Percentiles rank a stretch among this genome's conserved stretches.
These are phyloP conservation scores for Eutolmus rufibarbis DNA, from an alignment of 2,888 invertebrate species.

Conservation along the genomic window DNA sequence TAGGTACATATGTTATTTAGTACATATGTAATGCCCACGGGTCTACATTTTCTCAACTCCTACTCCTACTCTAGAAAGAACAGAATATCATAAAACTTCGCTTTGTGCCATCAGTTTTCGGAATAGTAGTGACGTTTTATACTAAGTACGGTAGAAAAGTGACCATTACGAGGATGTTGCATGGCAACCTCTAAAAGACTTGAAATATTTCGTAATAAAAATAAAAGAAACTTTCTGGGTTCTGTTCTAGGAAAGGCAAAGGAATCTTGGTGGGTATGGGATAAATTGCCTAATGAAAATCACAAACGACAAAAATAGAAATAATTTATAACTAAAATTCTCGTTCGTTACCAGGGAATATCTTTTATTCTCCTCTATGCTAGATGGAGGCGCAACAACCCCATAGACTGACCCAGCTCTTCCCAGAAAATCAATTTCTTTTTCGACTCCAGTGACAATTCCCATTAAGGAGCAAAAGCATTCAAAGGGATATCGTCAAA, in stretches of 20 bases:
- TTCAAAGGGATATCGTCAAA: neutral
- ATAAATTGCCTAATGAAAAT: neutral
- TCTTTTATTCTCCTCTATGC: neutral
- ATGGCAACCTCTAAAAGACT: neutral
- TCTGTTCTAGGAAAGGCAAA: neutral
- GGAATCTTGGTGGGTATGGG: too few species aligned
- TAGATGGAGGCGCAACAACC: neutral
- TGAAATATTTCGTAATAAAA: neutral
- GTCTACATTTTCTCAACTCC: neutral
- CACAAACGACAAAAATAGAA: neutral
- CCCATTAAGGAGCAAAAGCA: neutral
- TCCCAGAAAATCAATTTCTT: neutral
- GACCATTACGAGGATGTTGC: neutral
- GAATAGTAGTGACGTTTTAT: neutral
- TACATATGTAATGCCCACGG: neutral
- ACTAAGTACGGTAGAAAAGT: neutral
- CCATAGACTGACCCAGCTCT: neutral
- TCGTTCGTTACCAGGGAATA: neutral
- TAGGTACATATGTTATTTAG: neutral
- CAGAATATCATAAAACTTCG: neutral
- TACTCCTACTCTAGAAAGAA: neutral
- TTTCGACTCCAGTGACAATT: neutral
- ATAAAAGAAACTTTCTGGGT: neutral
- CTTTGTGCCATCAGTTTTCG: neutral
- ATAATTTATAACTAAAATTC: neutral